Evolutionary conservation across 2,797 vertebrate genomes (phyloP), one percentile per base, ranked within the genome.

Genomic region (Platyrinchus mystaceus): DNA sequence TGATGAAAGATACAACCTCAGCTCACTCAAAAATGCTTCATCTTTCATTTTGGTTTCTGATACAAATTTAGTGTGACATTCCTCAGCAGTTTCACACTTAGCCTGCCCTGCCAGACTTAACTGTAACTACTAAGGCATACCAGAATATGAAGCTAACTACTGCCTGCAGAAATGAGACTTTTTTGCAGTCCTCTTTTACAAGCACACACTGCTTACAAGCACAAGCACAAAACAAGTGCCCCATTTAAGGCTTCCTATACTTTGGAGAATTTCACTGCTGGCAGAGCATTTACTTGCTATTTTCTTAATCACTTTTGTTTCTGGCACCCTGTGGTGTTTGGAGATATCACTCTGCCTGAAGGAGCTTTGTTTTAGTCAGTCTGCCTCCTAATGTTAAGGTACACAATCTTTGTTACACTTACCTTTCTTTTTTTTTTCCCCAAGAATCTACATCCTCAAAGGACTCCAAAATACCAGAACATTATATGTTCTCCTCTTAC

Each of bases 11-110:
- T 67, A 53, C 46, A 84, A 78, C 56, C 14, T 37, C 44, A 63
- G 10, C n/a, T 86, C 37, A 39, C 21, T 64, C 34, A 50, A 63
- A 93, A 93, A 21, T 27, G 14, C 3, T 74, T 80, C 28, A 20
- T 67, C 19, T 68, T 88, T 77, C 19, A 7, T 22, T 92, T 56
- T 86, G 34, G 9, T 74, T 88, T 91, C 55, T 91, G n/a, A 85
- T 63, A 23, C 0, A 81, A 32, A 37, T 46, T 59, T 68, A 58
- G 17, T 10, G 27, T 1, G 1, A 46, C 46, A 10, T 14, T 63
- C 22, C 44, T 82, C 34, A 67, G 20, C 12, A 59, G 23, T 73
- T 94, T 89, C 71, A 85, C 24, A 68, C 9, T 12, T 70, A 70
- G 22, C 32, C 37, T 50, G 27, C 46, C 34, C 58, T 80, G 13